A percentile compares a stretch with the other conserved stretches of the same genome.
Evolutionary conservation across 35 echinoderm and acorn worm genomes (phyloP).

Genomic region (Acanthaster planci): DNA sequence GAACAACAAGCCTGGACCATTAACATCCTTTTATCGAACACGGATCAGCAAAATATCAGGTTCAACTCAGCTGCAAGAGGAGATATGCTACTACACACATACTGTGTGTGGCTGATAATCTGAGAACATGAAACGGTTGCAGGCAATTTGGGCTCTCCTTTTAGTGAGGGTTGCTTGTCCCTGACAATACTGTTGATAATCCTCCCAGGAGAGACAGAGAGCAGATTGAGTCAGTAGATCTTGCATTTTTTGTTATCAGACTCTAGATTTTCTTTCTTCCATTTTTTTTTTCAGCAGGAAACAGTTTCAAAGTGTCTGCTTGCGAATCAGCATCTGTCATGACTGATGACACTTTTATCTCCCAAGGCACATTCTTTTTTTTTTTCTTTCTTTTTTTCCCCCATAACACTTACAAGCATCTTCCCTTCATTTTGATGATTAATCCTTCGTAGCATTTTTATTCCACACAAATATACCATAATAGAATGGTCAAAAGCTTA

Average conservation of each 20-base stretch:
- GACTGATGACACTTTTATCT: background rate
- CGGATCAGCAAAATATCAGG: conserved; percentile 15
- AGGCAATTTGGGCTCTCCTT: background rate
- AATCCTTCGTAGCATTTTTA: no score
- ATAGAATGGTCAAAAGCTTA: no score
- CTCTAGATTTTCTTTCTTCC: no score
- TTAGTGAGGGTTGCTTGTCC: background rate
- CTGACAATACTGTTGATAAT: background rate
- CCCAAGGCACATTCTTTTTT: no score
- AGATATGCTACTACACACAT: background rate
- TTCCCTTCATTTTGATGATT: no score
- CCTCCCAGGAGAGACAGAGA: background rate
- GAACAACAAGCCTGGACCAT: background rate
- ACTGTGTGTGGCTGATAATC: background rate
- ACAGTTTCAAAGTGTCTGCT: background rate
- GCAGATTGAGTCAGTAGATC: no score
- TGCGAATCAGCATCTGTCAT: conserved; percentile 11
- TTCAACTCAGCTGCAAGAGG: background rate
- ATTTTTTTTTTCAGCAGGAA: no score
- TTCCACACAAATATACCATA: no score
- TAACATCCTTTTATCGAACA: conserved; percentile 28
- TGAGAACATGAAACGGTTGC: background rate
- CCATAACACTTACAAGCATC: no score
- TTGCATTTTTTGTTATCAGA: no score
- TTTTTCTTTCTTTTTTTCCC: no score